These are phyloP conservation scores for Euphonia xanthogaster DNA, from an alignment of 2,797 vertebrate genomes.

Conservation along the genomic window DNA sequence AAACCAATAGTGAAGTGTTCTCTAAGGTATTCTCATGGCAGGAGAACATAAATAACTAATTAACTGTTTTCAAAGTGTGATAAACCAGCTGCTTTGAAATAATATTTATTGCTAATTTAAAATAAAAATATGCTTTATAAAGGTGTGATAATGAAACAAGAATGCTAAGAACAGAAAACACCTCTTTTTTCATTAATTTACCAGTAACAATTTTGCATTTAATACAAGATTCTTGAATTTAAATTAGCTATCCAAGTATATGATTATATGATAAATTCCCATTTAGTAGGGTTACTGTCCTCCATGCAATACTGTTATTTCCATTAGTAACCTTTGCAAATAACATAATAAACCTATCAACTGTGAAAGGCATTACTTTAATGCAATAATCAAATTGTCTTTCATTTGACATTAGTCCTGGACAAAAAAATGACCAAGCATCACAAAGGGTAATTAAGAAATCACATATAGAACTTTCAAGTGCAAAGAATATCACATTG, in stretches of 20 bases:
- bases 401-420: background rate
- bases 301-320: background rate
- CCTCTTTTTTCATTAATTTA: background rate
- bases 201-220: background rate
- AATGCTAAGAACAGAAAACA: background rate
- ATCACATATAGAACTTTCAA: background rate
- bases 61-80: background rate
- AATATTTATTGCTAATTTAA: background rate
- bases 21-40: background rate
- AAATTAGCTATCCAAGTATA: background rate
- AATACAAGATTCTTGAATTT: background rate
- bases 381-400: background rate
- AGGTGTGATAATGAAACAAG: background rate
- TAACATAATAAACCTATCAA: background rate
- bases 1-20: background rate
- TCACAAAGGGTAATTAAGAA: constrained; percentile 15
- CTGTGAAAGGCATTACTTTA: background rate
- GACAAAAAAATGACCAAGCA: background rate
- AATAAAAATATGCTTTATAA: background rate
- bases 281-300: background rate
- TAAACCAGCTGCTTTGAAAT: background rate
- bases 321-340: constrained; percentile 13
- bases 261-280: background rate
- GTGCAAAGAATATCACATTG: background rate
- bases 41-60: background rate